A percentile compares a stretch with the other conserved stretches of the same genome.
Evolutionary conservation across 2,113 vertebrate species (phyloP).

Genomic region (Abramis brama): DNA sequence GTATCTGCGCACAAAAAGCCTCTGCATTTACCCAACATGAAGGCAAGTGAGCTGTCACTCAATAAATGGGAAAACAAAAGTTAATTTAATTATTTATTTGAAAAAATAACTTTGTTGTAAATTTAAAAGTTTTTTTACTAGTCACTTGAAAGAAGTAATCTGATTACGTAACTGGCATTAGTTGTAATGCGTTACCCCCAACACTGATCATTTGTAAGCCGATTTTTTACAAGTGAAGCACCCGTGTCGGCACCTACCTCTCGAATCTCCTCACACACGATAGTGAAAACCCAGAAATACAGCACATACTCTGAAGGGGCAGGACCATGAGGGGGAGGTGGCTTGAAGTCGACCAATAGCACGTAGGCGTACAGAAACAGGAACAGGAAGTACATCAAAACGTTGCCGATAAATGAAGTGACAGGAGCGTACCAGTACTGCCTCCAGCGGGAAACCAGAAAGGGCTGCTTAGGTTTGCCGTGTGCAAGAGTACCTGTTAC

Average conservation of each 20-base stretch:
- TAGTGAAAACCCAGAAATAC: conserved; percentile 89
- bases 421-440: conserved; percentile 89
- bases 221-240: too few relatives aligned
- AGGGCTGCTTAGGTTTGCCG: conserved; percentile 47
- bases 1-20: too few relatives aligned
- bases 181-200: too few relatives aligned
- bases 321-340: conserved; percentile 64
- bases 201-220: too few relatives aligned
- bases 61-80: too few relatives aligned
- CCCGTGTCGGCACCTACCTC: conserved; percentile 66
- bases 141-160: too few relatives aligned
- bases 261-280: conserved; percentile 87
- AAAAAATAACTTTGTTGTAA: too few relatives aligned
- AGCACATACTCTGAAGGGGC: conserved; percentile 76
- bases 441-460: conserved; percentile 78
- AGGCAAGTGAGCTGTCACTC: too few relatives aligned
- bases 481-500: neutral
- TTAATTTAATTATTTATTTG: too few relatives aligned
- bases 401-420: conserved; percentile 86
- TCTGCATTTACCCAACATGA: too few relatives aligned
- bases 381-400: conserved; percentile 89
- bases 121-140: too few relatives aligned
- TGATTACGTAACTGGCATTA: too few relatives aligned
- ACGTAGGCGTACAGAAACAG: conserved; percentile 86
- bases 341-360: conserved; percentile 80